Evolutionary conservation across 1,140 invertebrate species (phyloP).

Genomic region (Drosophila persimilis): DNA sequence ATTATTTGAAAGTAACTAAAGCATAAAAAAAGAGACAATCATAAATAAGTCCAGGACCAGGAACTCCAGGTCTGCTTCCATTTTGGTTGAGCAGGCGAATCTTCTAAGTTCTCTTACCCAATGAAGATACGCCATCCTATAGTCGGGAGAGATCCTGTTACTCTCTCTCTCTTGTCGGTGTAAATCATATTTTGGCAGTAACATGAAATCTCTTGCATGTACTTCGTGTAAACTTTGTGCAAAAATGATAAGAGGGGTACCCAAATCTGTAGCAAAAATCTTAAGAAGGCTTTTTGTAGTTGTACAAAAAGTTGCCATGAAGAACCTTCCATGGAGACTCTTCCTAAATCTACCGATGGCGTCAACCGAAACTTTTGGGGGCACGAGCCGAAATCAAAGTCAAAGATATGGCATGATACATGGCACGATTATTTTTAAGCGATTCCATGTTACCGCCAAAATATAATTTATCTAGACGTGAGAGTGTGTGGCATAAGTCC

Average conservation of each 20-base stretch:
- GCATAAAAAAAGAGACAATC: too few species aligned
- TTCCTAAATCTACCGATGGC: conserved; percentile 20
- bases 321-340: not conserved
- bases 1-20: too few species aligned
- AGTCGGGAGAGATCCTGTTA: too few species aligned
- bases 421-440: conserved; percentile 43
- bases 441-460: conserved; percentile 46
- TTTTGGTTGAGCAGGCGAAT: conserved; percentile 32
- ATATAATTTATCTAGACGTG: conserved; percentile 49
- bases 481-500: conserved; percentile 18
- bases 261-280: not conserved
- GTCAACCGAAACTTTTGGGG: conserved; percentile 16
- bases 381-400: not conserved
- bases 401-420: conserved; percentile 25
- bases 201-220: conserved; percentile 51
- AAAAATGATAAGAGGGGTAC: too few species aligned
- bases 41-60: conserved; percentile 19
- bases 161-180: conserved; percentile 17
- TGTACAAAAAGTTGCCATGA: not conserved
- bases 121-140: conserved; percentile 23
- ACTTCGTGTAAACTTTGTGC: conserved; percentile 3
- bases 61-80: conserved; percentile 52
- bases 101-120: conserved; percentile 24
- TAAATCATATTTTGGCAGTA: conserved; percentile 49
- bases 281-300: too few species aligned